Evolutionary conservation across 2,113 vertebrate species (phyloP).

Genomic region (Embiotoca jacksoni): DNA sequence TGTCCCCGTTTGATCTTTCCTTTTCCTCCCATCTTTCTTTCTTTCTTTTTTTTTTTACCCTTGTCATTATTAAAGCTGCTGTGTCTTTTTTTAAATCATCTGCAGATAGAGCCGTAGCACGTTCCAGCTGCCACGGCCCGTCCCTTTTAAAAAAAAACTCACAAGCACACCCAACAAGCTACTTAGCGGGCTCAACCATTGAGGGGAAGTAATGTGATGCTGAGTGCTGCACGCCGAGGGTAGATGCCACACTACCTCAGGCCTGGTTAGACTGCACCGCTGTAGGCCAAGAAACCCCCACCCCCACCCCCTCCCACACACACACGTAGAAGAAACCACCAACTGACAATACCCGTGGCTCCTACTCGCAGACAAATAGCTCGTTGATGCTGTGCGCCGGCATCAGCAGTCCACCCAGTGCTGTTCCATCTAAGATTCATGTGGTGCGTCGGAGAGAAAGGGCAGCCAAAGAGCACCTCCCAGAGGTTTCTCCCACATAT

Average conservation of each 20-base stretch:
- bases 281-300: constrained; percentile 48
- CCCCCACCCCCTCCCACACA: constrained; percentile 7
- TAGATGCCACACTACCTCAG: constrained; percentile 53
- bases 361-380: constrained; percentile 65
- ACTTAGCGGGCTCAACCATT: constrained; percentile 56
- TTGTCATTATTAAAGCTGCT: constrained; percentile 29
- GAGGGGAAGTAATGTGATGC: constrained; percentile 67
- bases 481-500: constrained; percentile 57
- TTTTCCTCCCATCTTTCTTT: constrained; percentile 8
- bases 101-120: constrained; percentile 27
- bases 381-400: constrained; percentile 35
- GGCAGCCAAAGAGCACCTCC: constrained; percentile 77
- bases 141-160: constrained; percentile 27
- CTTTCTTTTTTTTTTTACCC: not conserved
- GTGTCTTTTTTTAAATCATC: constrained; percentile 5
- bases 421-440: constrained; percentile 77
- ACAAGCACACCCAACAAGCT: constrained; percentile 46
- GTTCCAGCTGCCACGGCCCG: constrained; percentile 31
- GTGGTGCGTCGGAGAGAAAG: constrained; percentile 64
- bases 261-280: constrained; percentile 44
- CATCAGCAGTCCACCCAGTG: constrained; percentile 68
- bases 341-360: constrained; percentile 65
- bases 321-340: constrained; percentile 28
- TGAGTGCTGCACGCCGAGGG: constrained; percentile 56
- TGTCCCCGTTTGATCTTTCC: constrained; percentile 17